Evolutionary conservation across 2,888 invertebrate species (phyloP).

Genomic region (Vannuccia rotundouncinata): DNA sequence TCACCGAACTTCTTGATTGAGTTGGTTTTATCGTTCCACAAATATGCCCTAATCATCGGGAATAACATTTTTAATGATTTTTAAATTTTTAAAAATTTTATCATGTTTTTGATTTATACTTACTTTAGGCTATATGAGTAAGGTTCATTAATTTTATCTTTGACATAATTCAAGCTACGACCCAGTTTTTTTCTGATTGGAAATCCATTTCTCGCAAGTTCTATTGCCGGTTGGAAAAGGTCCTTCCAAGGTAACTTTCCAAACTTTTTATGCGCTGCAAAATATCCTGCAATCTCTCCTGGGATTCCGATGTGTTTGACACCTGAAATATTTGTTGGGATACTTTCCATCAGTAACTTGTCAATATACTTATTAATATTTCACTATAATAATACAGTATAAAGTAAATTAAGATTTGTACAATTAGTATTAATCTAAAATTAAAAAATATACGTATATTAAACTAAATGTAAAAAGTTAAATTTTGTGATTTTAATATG

Average conservation of each 20-base stretch:
- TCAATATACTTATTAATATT: not conserved
- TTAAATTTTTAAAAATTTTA: no score
- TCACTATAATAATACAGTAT: conserved; percentile 40
- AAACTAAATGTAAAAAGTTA: no score
- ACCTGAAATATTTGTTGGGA: conserved; percentile 44
- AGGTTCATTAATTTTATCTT: no score
- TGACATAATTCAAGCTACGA: no score
- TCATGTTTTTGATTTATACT: no score
- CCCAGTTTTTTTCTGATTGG: conserved; percentile 47
- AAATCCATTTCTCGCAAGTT: conserved; percentile 67
- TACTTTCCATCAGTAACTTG: conserved; percentile 34
- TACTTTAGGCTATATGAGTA: no score
- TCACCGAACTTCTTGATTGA: not conserved
- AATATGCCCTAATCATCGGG: not conserved
- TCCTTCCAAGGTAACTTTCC: conserved; percentile 71
- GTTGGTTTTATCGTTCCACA: not conserved
- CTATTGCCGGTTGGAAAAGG: conserved; percentile 71
- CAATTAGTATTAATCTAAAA: no score
- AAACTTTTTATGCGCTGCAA: conserved; percentile 67
- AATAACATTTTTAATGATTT: no score
- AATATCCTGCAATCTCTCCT: conserved; percentile 78
- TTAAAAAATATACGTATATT: no score
- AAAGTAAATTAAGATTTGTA: conserved; percentile 31
- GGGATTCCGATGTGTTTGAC: conserved; percentile 73
- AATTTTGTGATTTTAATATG: no score